phyloP scores from a whole-genome alignment of 2,888 invertebrate genomes.

The Xanthia icteritia region DNA sequence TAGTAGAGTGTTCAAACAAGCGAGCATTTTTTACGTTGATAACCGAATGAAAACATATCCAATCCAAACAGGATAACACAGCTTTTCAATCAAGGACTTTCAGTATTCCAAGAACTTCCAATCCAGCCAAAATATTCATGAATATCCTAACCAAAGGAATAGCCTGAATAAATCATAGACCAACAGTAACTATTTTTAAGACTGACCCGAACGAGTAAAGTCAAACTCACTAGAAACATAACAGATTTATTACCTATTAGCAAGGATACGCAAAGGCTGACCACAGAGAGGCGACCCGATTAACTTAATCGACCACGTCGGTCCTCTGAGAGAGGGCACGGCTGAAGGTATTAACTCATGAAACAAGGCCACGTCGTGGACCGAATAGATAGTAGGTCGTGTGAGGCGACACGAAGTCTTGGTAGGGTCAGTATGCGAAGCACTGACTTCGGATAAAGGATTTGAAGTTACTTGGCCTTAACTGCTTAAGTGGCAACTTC shows the following conservation, averaged over 20 bases:
- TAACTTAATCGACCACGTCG: conserved; percentile 75
- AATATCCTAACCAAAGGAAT: conserved; percentile 20
- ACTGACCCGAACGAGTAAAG: conserved; percentile 17
- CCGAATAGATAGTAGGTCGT: conserved; percentile 68
- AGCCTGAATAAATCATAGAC: conserved; percentile 37
- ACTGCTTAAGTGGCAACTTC: conserved; percentile 8
- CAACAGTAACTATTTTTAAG: conserved; percentile 25
- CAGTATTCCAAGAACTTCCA: conserved; percentile 7
- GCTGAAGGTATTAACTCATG: conserved; percentile 73
- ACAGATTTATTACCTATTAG: conserved; percentile 69
- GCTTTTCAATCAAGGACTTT: conserved; percentile 34
- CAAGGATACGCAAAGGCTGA: conserved; percentile 63
- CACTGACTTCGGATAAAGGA: conserved; percentile 39
- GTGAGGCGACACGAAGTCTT: conserved; percentile 43
- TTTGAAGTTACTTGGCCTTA: conserved; percentile 37
- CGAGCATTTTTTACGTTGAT: neutral
- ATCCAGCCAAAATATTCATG: conserved; percentile 35
- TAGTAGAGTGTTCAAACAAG: neutral
- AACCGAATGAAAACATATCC: neutral
- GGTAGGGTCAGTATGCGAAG: conserved; percentile 39
- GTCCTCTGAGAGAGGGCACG: conserved; percentile 65
- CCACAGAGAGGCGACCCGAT: conserved; percentile 66
- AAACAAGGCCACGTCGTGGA: conserved; percentile 71
- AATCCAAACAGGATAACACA: conserved; percentile 11
- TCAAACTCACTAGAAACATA: conserved; percentile 57